A percentile compares a stretch with the other conserved stretches of the same genome.
Evolutionary conservation across 1,140 invertebrate species (phyloP).

Genomic region (Hyles vespertilio): DNA sequence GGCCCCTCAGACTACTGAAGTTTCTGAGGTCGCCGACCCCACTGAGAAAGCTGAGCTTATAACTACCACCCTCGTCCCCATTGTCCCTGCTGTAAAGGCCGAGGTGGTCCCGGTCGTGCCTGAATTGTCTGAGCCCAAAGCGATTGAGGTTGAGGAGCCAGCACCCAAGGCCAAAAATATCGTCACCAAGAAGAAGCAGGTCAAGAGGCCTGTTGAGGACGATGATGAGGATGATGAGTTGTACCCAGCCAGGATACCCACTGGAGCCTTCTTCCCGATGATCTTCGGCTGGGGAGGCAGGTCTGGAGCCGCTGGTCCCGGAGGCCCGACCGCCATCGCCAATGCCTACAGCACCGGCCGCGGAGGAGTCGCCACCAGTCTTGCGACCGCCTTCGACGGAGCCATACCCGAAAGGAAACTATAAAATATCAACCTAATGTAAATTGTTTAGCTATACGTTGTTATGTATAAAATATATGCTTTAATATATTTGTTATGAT

Average conservation of each 20-base stretch:
- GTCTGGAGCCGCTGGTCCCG: slow-evolving; percentile 43
- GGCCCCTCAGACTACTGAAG: slow-evolving; percentile 24
- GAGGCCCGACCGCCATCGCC: slow-evolving; percentile 78
- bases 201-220: slow-evolving; percentile 61
- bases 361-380: slow-evolving; percentile 81
- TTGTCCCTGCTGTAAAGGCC: slow-evolving; percentile 16
- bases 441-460: slow-evolving; percentile 19
- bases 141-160: slow-evolving; percentile 32
- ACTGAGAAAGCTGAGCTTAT: slow-evolving; percentile 43
- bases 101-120: slow-evolving; percentile 36
- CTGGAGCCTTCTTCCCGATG: slow-evolving; percentile 79
- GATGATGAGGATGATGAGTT: slow-evolving; percentile 64
- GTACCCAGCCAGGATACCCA: slow-evolving; percentile 42
- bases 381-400: slow-evolving; percentile 81
- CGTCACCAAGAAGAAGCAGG: slow-evolving; percentile 56
- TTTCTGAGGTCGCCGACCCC: slow-evolving; percentile 40
- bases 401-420: slow-evolving; percentile 45
- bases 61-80: slow-evolving; percentile 30
- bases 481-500: slow-evolving; percentile 9
- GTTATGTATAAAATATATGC: slow-evolving; percentile 18
- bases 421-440: slow-evolving; percentile 28
- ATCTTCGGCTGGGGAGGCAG: slow-evolving; percentile 74
- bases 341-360: slow-evolving; percentile 82
- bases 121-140: slow-evolving; percentile 53
- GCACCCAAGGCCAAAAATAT: slow-evolving; percentile 38